Evolutionary conservation across 2,113 vertebrate species (phyloP).

Genomic region (Hippocampus abdominalis): DNA sequence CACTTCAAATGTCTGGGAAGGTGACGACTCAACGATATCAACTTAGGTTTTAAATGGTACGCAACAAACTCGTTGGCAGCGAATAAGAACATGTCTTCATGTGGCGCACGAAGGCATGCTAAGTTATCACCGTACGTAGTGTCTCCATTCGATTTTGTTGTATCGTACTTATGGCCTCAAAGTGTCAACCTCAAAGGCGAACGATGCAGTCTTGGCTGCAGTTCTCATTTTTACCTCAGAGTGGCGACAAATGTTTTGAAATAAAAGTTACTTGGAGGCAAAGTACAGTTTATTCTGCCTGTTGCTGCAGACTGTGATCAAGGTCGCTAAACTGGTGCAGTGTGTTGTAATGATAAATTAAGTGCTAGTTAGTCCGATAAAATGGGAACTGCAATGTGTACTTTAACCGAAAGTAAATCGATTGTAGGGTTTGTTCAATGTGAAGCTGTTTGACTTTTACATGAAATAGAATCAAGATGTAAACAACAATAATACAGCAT

Average conservation of each 20-base stretch:
- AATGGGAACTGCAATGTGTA: not conserved
- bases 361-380: not conserved
- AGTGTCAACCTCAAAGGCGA: not conserved
- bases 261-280: conserved; percentile 5
- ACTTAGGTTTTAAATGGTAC: not conserved
- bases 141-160: too few species aligned
- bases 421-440: too few species aligned
- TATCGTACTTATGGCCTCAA: too few species aligned
- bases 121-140: too few species aligned
- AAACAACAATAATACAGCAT: not conserved
- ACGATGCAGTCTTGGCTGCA: conserved; percentile 18
- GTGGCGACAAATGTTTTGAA: conserved; percentile 61
- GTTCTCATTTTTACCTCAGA: conserved; percentile 43
- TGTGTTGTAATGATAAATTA: not conserved
- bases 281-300: not conserved
- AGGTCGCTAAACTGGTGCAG: not conserved
- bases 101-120: too few species aligned
- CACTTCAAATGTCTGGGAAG: not conserved
- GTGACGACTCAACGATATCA: not conserved
- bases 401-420: not conserved
- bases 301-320: not conserved
- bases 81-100: too few species aligned
- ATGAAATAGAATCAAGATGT: too few species aligned
- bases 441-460: too few species aligned
- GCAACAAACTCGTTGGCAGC: not conserved